A percentile compares a stretch with the other conserved stretches of the same genome.
Evolutionary conservation across 64 coral and sea anemone genomes (phyloP).

Genomic region (Pachyseris speciosa): DNA sequence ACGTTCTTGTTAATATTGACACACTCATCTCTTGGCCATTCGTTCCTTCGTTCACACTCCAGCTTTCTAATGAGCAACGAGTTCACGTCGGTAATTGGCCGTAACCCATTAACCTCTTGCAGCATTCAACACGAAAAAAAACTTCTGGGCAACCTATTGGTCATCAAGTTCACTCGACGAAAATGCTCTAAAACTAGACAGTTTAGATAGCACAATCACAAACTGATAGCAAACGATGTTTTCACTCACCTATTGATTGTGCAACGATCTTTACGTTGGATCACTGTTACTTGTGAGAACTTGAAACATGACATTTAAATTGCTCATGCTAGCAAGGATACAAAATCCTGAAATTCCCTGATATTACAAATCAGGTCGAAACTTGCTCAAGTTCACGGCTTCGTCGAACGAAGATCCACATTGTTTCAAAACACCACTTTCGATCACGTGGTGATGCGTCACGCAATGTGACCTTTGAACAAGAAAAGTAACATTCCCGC

Average conservation of each 20-base stretch:
- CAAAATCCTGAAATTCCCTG: neutral
- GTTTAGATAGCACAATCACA: too few species aligned
- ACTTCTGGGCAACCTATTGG: too few species aligned
- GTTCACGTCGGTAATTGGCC: too few species aligned
- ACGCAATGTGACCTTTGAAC: neutral
- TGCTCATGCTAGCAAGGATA: neutral
- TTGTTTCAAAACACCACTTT: neutral
- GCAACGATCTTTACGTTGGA: neutral
- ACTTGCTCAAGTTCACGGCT: neutral
- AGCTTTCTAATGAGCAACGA: too few species aligned
- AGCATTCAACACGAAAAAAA: too few species aligned
- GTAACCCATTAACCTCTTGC: too few species aligned
- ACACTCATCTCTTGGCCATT: too few species aligned
- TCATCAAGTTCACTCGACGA: too few species aligned
- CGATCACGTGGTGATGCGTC: constrained; percentile 19
- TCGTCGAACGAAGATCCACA: too few species aligned
- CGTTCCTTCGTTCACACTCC: too few species aligned
- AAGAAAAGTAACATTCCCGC: neutral
- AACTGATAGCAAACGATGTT: neutral
- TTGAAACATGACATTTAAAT: neutral
- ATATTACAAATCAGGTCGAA: neutral
- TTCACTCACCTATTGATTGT: neutral
- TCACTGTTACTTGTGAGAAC: neutral
- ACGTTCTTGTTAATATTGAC: too few species aligned
- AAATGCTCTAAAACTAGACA: too few species aligned